phyloP scores from a whole-genome alignment of 2,888 invertebrate genomes.

The Campopleginae sp. region DNA sequence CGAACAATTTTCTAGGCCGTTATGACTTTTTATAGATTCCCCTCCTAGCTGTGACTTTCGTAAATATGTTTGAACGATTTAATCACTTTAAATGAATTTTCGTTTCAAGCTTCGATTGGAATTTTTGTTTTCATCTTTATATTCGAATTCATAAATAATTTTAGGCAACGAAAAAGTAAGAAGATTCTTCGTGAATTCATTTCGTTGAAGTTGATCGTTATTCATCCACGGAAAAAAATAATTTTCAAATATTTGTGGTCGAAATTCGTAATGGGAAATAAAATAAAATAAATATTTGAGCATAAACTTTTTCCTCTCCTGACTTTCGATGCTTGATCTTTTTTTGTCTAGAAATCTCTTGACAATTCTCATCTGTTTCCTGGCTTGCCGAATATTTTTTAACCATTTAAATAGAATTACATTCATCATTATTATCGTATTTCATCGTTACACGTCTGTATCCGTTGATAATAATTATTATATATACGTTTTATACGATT shows the following conservation, averaged over 20 bases:
- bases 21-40: slow-evolving; percentile 52
- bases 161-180: neutral
- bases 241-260: no score
- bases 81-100: slow-evolving; percentile 14
- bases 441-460: slow-evolving; percentile 55
- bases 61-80: neutral
- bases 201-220: neutral
- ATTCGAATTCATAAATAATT: neutral
- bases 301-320: neutral
- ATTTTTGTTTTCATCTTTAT: neutral
- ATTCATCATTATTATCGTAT: slow-evolving; percentile 63
- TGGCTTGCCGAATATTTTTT: slow-evolving; percentile 12
- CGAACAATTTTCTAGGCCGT: slow-evolving; percentile 68
- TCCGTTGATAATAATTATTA: slow-evolving; percentile 43
- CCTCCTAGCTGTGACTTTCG: slow-evolving; percentile 7
- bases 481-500: slow-evolving; percentile 52
- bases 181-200: neutral
- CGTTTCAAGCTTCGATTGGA: neutral
- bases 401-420: slow-evolving; percentile 32
- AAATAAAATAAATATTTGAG: neutral
- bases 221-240: neutral
- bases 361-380: neutral
- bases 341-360: neutral
- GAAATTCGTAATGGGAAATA: no score
- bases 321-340: neutral